These are phyloP conservation scores for Stegana nigrithorax DNA, from an alignment of 2,888 invertebrate genomes.

Conservation along the genomic window DNA sequence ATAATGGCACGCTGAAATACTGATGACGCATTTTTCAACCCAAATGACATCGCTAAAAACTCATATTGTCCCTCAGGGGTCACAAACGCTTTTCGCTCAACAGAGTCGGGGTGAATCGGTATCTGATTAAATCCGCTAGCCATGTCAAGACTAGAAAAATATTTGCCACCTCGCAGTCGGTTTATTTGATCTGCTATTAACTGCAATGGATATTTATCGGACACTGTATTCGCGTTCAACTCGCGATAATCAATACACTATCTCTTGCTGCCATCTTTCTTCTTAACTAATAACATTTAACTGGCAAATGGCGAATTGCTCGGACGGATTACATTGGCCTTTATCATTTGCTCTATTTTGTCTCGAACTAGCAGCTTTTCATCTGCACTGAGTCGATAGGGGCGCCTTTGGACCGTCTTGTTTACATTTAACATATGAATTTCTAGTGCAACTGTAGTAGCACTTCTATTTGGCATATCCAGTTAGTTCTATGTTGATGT, in stretches of 20 bases:
- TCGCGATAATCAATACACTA: neutral
- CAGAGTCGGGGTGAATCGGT: slow-evolving; percentile 24
- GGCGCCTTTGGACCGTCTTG: neutral
- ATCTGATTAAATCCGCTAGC: slow-evolving; percentile 28
- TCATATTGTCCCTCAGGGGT: slow-evolving; percentile 22
- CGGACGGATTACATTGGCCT: neutral
- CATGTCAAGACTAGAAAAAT: slow-evolving; percentile 25
- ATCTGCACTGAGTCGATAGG: neutral
- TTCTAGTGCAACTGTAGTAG: neutral
- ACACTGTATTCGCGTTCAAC: neutral
- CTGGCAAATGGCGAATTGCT: neutral
- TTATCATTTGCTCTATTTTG: neutral
- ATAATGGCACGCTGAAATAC: too few relatives aligned
- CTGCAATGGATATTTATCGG: slow-evolving; percentile 6
- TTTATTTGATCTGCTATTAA: neutral
- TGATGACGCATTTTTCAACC: too few relatives aligned
- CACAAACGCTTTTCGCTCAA: slow-evolving; percentile 26
- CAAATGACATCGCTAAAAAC: slow-evolving; percentile 23
- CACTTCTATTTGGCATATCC: neutral
- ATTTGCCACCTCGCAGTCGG: slow-evolving; percentile 10
- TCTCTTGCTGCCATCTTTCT: neutral
- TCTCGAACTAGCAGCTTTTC: neutral
- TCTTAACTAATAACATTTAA: neutral
- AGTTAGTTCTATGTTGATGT: too few relatives aligned
- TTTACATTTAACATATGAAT: neutral